Evolutionary conservation across 2,888 invertebrate species (phyloP).

Genomic region (Drosophila recens): DNA sequence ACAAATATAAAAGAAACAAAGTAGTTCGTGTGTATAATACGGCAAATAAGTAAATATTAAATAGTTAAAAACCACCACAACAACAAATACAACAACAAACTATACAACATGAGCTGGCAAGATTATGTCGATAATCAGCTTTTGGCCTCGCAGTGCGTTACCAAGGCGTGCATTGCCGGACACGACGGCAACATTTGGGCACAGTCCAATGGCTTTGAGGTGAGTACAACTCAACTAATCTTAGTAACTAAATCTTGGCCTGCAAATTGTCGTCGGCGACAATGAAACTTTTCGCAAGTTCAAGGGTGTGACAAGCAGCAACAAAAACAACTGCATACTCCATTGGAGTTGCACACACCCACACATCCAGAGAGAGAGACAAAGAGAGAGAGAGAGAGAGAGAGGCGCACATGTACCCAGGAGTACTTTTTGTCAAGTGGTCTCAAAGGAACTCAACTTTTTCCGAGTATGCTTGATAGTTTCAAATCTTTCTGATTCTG

Average conservation of each 20-base stretch:
- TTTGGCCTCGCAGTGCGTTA: slow-evolving; percentile 97
- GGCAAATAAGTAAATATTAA: slow-evolving; percentile 47
- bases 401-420: slow-evolving; percentile 21
- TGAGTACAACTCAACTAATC: slow-evolving; percentile 87
- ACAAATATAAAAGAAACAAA: slow-evolving; percentile 31
- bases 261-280: slow-evolving; percentile 22
- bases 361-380: slow-evolving; percentile 26
- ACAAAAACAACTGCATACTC: slow-evolving; percentile 36
- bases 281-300: slow-evolving; percentile 80
- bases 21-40: slow-evolving; percentile 55
- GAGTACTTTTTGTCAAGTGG: slow-evolving; percentile 25
- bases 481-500: neutral
- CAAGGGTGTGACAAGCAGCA: slow-evolving; percentile 84
- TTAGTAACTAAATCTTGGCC: slow-evolving; percentile 9
- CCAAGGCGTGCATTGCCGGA: slow-evolving; percentile 97
- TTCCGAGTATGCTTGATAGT: neutral
- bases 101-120: slow-evolving; percentile 95
- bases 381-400: slow-evolving; percentile 4
- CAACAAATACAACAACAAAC: slow-evolving; percentile 65
- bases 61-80: slow-evolving; percentile 63
- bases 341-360: slow-evolving; percentile 21
- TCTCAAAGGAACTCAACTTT: slow-evolving; percentile 3
- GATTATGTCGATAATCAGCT: slow-evolving; percentile 99
- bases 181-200: slow-evolving; percentile 98
- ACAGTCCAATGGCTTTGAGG: slow-evolving; percentile 96